Evolutionary conservation across 2,113 vertebrate species (phyloP), one percentile per base, ranked within the genome.

Genomic region (Chloebia gouldiae): DNA sequence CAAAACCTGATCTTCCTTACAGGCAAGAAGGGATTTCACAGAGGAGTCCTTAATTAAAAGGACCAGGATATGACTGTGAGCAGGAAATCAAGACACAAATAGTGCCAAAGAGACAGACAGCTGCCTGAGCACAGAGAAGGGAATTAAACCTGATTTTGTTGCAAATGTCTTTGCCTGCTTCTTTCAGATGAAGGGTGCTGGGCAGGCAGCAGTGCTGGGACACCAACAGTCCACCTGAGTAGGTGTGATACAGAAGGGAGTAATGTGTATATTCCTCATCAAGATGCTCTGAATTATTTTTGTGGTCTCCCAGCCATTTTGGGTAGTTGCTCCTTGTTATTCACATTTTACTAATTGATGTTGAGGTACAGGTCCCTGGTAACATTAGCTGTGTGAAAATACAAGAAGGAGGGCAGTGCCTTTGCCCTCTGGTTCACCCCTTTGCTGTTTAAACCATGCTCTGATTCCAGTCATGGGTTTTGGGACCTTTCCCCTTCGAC

Each of bases 21-120:
- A 86, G 96, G 94, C 33, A 95, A 97, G n/a, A 96, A 92, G 9
- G 96, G 98, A 15, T 88, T 96, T 79, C 97, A 96, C 0, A 94
- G 96, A n/a, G 96, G 95, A 71, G 15, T 93, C 40, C 95, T 98
- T 79, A 97, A 97, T 81, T 97, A 96, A 88, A 98, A 95, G 6
- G 87, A 81, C 45, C 96, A 95, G 44, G 60, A 96, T 68, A 83
- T 97, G 78, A 97, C 93, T 85, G 81, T 75, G 10, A 83, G 78
- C 65, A 79, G 98, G 88, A 78, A 86, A 57, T 22, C 23, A 18
- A 88, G 85, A 57, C 81, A 95, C 53, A 88, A 88, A 30, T 95
- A 97, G 76, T 77, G 33, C 28, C 28, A 56, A 42, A 47, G 73
- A 66, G 35, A 47, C 17, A 56, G 59, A 47, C 7, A 40, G 25